Conservation (phyloP, 2,888 invertebrate species). For the Trimorus sp. region DNA sequence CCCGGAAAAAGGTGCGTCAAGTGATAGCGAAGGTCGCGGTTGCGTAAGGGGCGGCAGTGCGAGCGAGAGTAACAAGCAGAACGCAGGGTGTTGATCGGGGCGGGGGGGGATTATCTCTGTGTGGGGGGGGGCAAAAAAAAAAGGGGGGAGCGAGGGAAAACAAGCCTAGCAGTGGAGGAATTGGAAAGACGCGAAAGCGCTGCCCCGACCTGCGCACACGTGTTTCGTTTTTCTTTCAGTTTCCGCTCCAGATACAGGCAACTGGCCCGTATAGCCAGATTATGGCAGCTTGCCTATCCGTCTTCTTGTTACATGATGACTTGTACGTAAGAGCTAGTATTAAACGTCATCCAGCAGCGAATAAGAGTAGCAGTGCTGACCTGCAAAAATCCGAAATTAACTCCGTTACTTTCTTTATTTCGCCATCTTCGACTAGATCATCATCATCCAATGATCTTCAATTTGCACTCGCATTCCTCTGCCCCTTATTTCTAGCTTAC, state of each 20-base stretch:
- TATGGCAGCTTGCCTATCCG: conserved; percentile 70
- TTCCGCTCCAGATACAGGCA: conserved; percentile 80
- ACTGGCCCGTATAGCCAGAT: conserved; percentile 75
- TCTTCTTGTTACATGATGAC: conserved; percentile 67
- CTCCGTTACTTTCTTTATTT: neutral
- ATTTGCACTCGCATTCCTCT: no score
- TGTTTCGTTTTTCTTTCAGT: conserved; percentile 77
- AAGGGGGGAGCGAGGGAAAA: neutral
- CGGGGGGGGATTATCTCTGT: no score
- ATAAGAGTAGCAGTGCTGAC: conserved; percentile 4
- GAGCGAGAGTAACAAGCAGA: no score
- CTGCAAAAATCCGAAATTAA: conserved; percentile 5
- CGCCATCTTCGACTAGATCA: neutral
- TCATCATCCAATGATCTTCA: no score
- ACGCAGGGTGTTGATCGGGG: no score
- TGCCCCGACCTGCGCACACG: conserved; percentile 39
- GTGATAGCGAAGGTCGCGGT: no score
- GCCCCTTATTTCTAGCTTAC: no score
- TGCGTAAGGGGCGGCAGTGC: no score
- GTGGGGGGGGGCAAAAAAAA: no score
- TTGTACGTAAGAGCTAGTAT: conserved; percentile 26
- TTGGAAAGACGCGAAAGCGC: conserved; percentile 20
- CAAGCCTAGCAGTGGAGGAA: neutral
- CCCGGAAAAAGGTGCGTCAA: no score
- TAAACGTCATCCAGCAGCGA: conserved; percentile 29